A percentile compares a stretch with the other conserved stretches of the same genome.
Conservation (phyloP, 2,113 vertebrate genomes). For the Barbus barbus region DNA sequence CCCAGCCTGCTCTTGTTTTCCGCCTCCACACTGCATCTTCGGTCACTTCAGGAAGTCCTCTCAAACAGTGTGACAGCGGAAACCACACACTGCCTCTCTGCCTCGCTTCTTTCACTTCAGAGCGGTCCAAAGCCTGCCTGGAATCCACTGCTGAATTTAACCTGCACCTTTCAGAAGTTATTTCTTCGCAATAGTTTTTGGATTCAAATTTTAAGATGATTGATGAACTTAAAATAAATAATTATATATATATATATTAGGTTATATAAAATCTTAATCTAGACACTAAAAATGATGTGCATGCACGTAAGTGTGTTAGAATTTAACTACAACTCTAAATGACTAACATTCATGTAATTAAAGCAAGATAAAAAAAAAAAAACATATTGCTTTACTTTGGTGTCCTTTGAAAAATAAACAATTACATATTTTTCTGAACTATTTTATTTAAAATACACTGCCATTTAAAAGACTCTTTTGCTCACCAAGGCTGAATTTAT, state of each 20-base stretch:
- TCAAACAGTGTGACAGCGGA: constrained; percentile 68
- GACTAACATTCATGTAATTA: background rate
- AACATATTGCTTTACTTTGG: background rate
- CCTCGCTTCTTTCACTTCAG: constrained; percentile 40
- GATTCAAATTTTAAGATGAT: background rate
- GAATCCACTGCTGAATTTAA: background rate
- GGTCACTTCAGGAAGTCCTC: constrained; percentile 80
- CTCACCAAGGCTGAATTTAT: background rate
- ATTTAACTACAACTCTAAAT: background rate
- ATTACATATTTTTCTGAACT: background rate
- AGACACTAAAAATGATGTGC: background rate
- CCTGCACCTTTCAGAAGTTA: background rate
- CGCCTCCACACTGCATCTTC: constrained; percentile 55
- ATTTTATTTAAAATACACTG: background rate
- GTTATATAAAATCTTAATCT: background rate
- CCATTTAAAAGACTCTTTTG: background rate
- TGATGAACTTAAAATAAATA: background rate
- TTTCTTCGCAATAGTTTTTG: background rate
- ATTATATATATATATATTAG: background rate
- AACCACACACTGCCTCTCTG: constrained; percentile 68
- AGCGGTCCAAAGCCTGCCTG: background rate
- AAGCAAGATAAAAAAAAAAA: background rate
- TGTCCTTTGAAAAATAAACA: background rate
- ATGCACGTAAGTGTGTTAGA: background rate
- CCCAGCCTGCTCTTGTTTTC: no score